Base-by-base conservation (phyloP, 2,888 invertebrate species). In the Calameuta filiformis region DNA sequence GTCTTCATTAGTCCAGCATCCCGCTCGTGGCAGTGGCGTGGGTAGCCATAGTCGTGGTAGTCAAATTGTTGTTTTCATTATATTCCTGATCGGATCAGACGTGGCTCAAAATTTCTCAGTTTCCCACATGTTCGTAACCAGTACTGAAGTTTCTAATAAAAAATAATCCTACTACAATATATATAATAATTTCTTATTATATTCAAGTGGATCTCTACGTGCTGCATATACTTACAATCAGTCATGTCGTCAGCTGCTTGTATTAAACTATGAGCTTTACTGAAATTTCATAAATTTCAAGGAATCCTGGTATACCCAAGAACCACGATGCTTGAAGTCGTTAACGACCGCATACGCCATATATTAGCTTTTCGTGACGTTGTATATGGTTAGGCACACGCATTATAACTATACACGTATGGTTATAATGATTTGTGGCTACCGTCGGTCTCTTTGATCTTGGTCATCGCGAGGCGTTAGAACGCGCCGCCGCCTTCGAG, bases 1-100 rank as follows among this genome's bases (percentile, higher is more conserved):
- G 84, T 85, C 85, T 85, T 85, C 85, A 85, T 85, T 85, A 85
- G 85, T 83, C 82, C 83, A 84, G 81, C 81, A 84, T 83, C 83
- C 80, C 81, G 83, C 78, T 77, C 82, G 79, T 78, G 77, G 80
- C 84, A 83, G 77, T 85, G 85, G 84, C 84, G 82, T 84, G 75
- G 84, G 69, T 75, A 75, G 15, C 81, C 81, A 83, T 82, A 80
- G 81, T 82, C 81, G 83, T 81, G 76, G 79, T 76, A 69, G 76
- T 77, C 31, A 31, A 71, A 23, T 23, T 6, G 2, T 56, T 56
- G 6, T 56, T 56, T 56, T 23, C 56, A 56, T 56, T 56, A 56
- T 56, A 56, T 6, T 56, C 9, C 23, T 9, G 56, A 56, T 23
- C 56, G 9, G 56, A 23, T 56, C 56, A 0, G 56, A 23, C 2